phyloP scores from a whole-genome alignment of 2,797 vertebrate species.

The Pseudochirops corinnae region DNA sequence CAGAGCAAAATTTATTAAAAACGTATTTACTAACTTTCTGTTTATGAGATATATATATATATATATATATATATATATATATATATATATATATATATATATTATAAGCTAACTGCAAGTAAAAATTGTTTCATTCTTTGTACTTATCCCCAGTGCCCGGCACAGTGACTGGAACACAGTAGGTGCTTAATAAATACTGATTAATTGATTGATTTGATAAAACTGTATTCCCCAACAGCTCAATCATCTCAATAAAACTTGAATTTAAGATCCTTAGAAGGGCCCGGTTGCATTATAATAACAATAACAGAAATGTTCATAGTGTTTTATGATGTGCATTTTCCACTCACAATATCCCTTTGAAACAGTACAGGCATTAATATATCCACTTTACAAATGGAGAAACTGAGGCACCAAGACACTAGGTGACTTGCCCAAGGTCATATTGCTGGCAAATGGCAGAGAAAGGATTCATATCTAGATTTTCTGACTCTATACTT shows the following conservation, averaged over 20 bases:
- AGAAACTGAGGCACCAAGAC: background rate
- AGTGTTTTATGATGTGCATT: background rate
- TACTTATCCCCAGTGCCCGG: background rate
- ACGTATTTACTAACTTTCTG: background rate
- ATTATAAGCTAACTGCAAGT: background rate
- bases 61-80: too few species aligned
- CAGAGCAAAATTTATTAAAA: background rate
- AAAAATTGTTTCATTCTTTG: background rate
- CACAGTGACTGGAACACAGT: background rate
- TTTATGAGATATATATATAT: background rate
- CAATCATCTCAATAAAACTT: background rate
- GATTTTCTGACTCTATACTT: background rate
- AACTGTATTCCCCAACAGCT: background rate
- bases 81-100: background rate
- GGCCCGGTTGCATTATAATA: background rate
- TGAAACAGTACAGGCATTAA: background rate
- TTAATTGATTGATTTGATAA: background rate
- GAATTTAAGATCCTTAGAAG: background rate
- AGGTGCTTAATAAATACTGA: background rate
- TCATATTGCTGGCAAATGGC: background rate
- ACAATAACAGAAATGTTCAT: background rate
- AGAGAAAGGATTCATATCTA: background rate
- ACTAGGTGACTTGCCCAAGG: background rate
- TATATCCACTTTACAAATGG: background rate
- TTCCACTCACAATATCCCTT: background rate